Evolutionary conservation across 2,797 vertebrate species (phyloP).

Genomic region (Enteromius trimaculatus): DNA sequence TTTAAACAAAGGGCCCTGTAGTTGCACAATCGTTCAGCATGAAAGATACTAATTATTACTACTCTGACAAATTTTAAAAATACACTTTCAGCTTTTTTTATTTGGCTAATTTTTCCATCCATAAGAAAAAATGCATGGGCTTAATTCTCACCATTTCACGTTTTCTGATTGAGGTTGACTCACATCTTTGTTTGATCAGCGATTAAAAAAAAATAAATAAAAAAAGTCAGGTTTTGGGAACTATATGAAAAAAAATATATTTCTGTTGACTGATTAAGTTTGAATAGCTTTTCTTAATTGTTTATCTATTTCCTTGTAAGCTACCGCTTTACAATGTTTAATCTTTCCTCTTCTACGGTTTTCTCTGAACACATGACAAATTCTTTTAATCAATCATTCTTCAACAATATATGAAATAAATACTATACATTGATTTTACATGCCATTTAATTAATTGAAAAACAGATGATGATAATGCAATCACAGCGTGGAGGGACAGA

Average conservation of each 20-base stretch:
- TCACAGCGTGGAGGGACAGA: conserved; percentile 60
- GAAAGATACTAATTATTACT: no score
- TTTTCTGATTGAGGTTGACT: neutral
- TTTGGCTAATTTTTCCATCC: no score
- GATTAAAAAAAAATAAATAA: no score
- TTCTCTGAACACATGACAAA: neutral
- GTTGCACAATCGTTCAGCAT: no score
- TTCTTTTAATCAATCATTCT: neutral
- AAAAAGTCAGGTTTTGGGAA: neutral
- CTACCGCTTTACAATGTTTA: no score
- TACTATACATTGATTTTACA: neutral
- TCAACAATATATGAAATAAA: neutral
- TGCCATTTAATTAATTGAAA: neutral
- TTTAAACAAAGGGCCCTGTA: no score
- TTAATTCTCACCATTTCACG: neutral
- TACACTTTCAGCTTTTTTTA: no score
- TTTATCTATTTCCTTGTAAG: no score
- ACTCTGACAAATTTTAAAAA: no score
- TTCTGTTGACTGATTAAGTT: neutral
- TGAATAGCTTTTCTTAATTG: neutral
- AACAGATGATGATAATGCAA: neutral
- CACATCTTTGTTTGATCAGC: neutral
- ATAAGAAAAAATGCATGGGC: neutral
- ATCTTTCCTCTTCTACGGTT: no score
- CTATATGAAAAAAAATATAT: no score